These are phyloP conservation scores for Myrmecobius fasciatus DNA, from an alignment of 2,113 vertebrate genomes.

Conservation along the genomic window DNA sequence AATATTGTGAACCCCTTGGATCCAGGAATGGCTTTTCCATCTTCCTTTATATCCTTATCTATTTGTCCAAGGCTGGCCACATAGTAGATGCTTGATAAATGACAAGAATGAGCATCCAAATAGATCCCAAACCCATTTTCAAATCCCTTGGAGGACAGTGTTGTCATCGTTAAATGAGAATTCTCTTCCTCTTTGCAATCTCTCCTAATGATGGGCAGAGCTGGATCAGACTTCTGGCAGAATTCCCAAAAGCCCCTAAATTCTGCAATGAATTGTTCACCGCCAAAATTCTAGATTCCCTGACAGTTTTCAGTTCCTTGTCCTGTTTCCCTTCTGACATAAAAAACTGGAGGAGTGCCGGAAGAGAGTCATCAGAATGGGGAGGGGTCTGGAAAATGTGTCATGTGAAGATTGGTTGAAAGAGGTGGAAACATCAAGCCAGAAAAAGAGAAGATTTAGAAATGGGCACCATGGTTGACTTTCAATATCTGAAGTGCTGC, in stretches of 20 bases:
- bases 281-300: neutral
- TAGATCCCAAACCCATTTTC: neutral
- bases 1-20: neutral
- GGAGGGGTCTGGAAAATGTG: neutral
- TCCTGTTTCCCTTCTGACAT: neutral
- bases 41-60: neutral
- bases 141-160: neutral
- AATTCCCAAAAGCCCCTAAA: neutral
- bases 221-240: constrained; percentile 22
- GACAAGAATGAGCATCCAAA: neutral
- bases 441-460: neutral
- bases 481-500: neutral
- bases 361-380: neutral
- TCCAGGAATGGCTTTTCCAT: neutral
- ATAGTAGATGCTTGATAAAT: neutral
- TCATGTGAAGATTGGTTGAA: neutral
- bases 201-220: neutral
- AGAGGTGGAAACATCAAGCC: neutral
- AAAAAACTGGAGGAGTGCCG: neutral
- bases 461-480: neutral
- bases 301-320: neutral
- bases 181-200: neutral
- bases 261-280: neutral
- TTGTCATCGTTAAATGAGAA: neutral
- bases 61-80: neutral